Evolutionary conservation across 2,888 invertebrate genomes (phyloP).

Genomic region (Lepetodrilus schrolli): DNA sequence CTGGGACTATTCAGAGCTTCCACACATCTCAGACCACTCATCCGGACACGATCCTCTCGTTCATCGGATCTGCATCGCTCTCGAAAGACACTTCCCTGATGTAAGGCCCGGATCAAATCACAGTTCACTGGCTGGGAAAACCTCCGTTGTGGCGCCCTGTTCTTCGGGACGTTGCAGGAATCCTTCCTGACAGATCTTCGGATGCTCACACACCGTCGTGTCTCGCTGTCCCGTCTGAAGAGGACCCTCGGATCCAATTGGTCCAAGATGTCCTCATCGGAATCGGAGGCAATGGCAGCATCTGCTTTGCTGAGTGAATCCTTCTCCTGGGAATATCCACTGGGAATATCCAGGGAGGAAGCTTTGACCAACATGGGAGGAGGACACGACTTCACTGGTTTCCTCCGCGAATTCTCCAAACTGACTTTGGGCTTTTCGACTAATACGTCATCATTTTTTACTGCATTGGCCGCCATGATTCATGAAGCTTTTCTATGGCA

Average conservation of each 20-base stretch:
- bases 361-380: not conserved
- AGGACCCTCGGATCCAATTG: not conserved
- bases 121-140: not conserved
- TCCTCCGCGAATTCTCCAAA: no score
- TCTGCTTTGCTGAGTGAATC: not conserved
- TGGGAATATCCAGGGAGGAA: not conserved
- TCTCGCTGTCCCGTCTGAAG: constrained; percentile 1
- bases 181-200: not conserved
- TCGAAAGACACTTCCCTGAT: not conserved
- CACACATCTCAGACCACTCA: constrained; percentile 36
- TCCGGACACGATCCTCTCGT: no score
- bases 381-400: no score
- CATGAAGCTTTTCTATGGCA: no score
- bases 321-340: not conserved
- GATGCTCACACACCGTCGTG: not conserved
- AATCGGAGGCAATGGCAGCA: not conserved
- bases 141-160: not conserved
- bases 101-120: not conserved
- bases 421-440: no score
- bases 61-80: no score
- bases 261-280: not conserved
- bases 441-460: no score
- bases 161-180: not conserved
- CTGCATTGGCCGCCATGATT: no score
- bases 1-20: constrained; percentile 43